Percentiles rank a stretch among this genome's conserved stretches.
Evolutionary conservation across 2,797 vertebrate genomes (phyloP).

Genomic region (Cyclura pinguis): DNA sequence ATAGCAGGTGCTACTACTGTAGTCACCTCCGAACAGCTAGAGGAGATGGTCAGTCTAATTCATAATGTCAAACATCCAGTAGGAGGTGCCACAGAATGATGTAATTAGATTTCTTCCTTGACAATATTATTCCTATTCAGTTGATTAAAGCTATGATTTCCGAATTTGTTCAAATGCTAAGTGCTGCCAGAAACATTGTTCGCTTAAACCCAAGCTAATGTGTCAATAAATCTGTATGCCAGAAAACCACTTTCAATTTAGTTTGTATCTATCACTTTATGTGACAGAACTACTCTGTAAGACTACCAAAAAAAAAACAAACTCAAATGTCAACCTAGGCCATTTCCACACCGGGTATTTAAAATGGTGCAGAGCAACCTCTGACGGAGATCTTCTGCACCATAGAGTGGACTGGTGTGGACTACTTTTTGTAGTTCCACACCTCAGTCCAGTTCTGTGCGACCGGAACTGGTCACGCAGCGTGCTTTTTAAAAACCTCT

Average conservation of each 20-base stretch:
- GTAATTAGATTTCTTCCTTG: not conserved
- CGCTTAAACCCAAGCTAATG: not conserved
- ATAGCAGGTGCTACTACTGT: conserved; percentile 1
- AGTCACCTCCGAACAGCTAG: not conserved
- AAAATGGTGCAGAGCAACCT: no score
- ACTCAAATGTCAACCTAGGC: not conserved
- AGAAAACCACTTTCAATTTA: not conserved
- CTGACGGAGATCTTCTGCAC: no score
- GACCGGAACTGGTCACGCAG: no score
- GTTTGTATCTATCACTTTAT: conserved; percentile 14
- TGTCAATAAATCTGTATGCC: not conserved
- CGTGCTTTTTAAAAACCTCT: no score
- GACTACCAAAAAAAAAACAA: not conserved
- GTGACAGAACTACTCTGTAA: not conserved
- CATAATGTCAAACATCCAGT: not conserved
- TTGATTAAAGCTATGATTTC: not conserved
- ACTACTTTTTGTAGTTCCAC: no score
- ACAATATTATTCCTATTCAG: rapidly evolving
- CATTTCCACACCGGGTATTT: no score
- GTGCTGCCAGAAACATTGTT: not conserved
- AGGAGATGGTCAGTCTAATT: conserved; percentile 19
- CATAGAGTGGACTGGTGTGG: no score
- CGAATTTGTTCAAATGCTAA: not conserved
- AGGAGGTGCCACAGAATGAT: not conserved
- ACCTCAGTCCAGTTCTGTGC: no score